Percentiles rank a stretch among this genome's conserved stretches.
These are phyloP conservation scores for Octonoba sinensis DNA, from an alignment of 2,888 invertebrate species.

Conservation along the genomic window DNA sequence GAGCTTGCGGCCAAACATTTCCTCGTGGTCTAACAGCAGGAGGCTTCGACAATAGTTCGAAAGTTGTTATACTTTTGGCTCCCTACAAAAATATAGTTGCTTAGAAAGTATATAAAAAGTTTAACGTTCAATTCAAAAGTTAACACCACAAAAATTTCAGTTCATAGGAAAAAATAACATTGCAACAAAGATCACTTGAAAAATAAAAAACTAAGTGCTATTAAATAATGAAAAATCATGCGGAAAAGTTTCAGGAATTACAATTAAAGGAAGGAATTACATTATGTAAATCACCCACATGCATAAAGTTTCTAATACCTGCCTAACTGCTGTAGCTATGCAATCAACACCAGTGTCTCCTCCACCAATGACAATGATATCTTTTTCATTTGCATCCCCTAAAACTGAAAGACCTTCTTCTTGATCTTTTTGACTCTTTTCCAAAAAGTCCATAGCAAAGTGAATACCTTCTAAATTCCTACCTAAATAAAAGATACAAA, in stretches of 20 bases:
- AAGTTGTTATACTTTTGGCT: constrained; percentile 91
- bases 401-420: constrained; percentile 75
- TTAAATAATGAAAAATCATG: not conserved
- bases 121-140: too few relatives aligned
- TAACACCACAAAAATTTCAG: not conserved
- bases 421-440: constrained; percentile 97
- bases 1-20: constrained; percentile 99
- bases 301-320: constrained; percentile 71
- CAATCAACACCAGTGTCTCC: constrained; percentile 97
- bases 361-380: constrained; percentile 94
- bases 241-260: too few relatives aligned
- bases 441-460: constrained; percentile 97
- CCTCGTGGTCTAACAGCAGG: constrained; percentile 83
- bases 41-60: constrained; percentile 96
- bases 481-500: constrained; percentile 74
- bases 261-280: too few relatives aligned
- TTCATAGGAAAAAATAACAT: not conserved
- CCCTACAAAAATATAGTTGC: constrained; percentile 75
- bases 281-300: too few relatives aligned
- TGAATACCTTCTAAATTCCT: constrained; percentile 92
- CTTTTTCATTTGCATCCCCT: constrained; percentile 84
- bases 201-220: not conserved
- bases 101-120: too few relatives aligned
- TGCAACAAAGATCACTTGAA: constrained; percentile 26
- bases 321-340: constrained; percentile 94